Conservation (phyloP, 1,140 invertebrate species). For the Euura saliciscinereae region DNA sequence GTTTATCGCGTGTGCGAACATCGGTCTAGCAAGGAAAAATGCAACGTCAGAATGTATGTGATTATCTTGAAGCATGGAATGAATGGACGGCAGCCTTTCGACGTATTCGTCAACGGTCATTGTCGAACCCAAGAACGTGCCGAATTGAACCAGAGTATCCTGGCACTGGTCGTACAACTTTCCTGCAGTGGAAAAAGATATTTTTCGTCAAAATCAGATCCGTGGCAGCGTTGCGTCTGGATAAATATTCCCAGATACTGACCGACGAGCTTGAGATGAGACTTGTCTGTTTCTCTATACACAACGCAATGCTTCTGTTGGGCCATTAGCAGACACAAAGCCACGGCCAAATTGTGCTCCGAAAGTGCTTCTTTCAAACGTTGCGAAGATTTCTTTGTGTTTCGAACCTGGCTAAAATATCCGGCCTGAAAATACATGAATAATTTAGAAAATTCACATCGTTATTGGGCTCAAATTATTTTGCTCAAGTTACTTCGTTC, state of each 20-base stretch:
- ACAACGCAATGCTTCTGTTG: conserved; percentile 96
- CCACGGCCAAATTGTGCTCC: conserved; percentile 89
- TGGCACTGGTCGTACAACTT: conserved; percentile 90
- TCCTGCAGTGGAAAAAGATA: conserved; percentile 29
- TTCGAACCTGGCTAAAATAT: conserved; percentile 95
- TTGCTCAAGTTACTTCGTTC: conserved; percentile 74
- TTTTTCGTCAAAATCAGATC: not conserved
- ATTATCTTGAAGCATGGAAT: conserved; percentile 89
- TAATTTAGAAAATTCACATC: conserved; percentile 7
- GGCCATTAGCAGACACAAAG: conserved; percentile 93
- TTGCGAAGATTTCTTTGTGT: conserved; percentile 94
- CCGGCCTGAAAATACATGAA: conserved; percentile 71
- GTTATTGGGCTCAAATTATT: conserved; percentile 17
- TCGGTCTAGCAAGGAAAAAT: conserved; percentile 93
- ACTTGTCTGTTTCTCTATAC: conserved; percentile 84
- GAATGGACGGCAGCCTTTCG: conserved; percentile 85
- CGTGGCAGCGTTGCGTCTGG: conserved; percentile 28
- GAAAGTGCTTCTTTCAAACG: conserved; percentile 95
- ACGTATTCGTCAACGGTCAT: conserved; percentile 95
- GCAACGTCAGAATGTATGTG: conserved; percentile 95
- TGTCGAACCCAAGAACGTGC: conserved; percentile 91
- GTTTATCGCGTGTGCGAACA: conserved; percentile 87
- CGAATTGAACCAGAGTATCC: conserved; percentile 97
- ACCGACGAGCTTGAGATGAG: conserved; percentile 92
- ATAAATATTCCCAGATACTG: conserved; percentile 34